Conservation (phyloP, 2,113 vertebrate genomes). For the Delphinapterus leucas region DNA sequence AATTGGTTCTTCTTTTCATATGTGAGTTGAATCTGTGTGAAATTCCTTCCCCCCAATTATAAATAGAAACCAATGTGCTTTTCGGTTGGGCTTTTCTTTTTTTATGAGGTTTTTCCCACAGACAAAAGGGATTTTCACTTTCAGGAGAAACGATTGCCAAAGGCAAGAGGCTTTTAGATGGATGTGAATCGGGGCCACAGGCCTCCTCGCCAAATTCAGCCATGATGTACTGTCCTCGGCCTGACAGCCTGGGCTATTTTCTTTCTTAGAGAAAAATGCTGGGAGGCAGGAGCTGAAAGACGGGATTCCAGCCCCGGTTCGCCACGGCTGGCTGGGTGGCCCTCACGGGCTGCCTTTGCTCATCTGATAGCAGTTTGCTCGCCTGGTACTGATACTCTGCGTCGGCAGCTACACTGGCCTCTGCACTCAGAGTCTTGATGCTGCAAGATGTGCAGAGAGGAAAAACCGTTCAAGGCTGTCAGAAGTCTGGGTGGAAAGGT, state of each 20-base stretch:
- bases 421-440: neutral
- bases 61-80: conserved; percentile 8
- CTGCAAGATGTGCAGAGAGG: neutral
- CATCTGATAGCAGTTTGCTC: neutral
- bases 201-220: neutral
- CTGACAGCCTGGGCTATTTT: neutral
- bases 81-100: neutral
- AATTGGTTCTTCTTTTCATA: neutral
- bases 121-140: conserved; percentile 32
- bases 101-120: conserved; percentile 42
- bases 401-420: neutral
- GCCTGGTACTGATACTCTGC: neutral
- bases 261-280: neutral
- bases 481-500: neutral
- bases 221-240: fast-evolving
- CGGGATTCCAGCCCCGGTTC: fast-evolving
- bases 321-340: fast-evolving
- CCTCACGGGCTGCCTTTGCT: fast-evolving
- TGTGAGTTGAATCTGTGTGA: neutral
- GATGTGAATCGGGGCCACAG: fast-evolving
- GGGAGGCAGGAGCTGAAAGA: neutral
- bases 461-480: fast-evolving
- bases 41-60: conserved; percentile 27
- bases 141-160: neutral
- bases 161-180: neutral